Evolutionary conservation across 2,113 vertebrate species (phyloP).

Genomic region (Erythrocercus mccallii): DNA sequence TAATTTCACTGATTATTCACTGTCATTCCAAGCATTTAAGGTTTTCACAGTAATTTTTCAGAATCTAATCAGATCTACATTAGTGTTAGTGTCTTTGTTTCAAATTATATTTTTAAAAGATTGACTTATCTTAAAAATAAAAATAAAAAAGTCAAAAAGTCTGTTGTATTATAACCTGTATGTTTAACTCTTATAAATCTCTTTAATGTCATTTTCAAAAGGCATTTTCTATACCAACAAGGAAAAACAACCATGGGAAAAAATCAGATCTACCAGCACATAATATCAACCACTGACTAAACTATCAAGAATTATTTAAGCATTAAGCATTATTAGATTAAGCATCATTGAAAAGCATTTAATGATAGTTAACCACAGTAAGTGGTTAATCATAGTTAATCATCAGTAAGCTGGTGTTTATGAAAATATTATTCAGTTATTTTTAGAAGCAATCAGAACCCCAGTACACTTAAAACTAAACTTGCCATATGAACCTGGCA

Average conservation of each 20-base stretch:
- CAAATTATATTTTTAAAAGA: neutral
- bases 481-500: neutral
- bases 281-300: neutral
- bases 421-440: neutral
- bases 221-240: neutral
- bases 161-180: neutral
- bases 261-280: neutral
- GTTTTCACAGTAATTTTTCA: neutral
- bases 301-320: neutral
- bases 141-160: neutral
- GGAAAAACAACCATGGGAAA: neutral
- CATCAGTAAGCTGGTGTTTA: neutral
- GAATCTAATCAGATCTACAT: neutral
- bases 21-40: neutral
- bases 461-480: neutral
- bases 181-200: neutral
- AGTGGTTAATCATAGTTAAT: too few species aligned
- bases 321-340: neutral
- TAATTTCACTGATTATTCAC: neutral
- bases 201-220: neutral
- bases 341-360: neutral
- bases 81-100: neutral
- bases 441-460: neutral
- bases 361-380: neutral
- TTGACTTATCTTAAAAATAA: neutral